A percentile compares a stretch with the other conserved stretches of the same genome.
These are phyloP conservation scores for Coptodon bakossiorum DNA, from an alignment of 2,113 vertebrate species.

Conservation along the genomic window DNA sequence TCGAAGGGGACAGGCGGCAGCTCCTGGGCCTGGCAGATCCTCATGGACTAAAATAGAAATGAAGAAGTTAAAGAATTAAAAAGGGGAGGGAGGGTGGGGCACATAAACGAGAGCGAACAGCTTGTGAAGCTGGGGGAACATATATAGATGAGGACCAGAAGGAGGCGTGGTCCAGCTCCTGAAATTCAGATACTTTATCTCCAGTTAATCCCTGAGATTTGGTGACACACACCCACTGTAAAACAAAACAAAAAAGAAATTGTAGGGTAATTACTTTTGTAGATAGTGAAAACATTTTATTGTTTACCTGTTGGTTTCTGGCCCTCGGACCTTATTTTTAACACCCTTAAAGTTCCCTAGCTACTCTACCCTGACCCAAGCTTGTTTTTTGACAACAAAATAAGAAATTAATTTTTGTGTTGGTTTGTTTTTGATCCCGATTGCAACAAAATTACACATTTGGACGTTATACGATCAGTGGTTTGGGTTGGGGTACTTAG, in stretches of 20 bases:
- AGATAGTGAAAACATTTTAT: background rate
- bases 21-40: background rate
- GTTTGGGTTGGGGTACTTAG: background rate
- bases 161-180: background rate
- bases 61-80: background rate
- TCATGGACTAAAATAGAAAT: background rate
- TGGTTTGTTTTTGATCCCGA: background rate
- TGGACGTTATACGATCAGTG: background rate
- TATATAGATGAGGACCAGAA: background rate
- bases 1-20: background rate
- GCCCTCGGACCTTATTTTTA: background rate
- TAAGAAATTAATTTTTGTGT: background rate
- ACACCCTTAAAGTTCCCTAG: accelerated
- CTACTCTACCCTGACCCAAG: background rate
- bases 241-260: background rate
- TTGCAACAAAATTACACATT: background rate
- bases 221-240: background rate
- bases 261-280: background rate
- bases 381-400: background rate
- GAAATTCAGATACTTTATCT: background rate
- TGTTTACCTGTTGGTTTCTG: background rate
- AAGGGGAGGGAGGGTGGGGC: background rate
- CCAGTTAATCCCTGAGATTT: background rate
- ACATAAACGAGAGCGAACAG: background rate
- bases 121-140: background rate